These are phyloP conservation scores for Papilio polytes DNA, from an alignment of 1,140 invertebrate species.

Conservation along the genomic window DNA sequence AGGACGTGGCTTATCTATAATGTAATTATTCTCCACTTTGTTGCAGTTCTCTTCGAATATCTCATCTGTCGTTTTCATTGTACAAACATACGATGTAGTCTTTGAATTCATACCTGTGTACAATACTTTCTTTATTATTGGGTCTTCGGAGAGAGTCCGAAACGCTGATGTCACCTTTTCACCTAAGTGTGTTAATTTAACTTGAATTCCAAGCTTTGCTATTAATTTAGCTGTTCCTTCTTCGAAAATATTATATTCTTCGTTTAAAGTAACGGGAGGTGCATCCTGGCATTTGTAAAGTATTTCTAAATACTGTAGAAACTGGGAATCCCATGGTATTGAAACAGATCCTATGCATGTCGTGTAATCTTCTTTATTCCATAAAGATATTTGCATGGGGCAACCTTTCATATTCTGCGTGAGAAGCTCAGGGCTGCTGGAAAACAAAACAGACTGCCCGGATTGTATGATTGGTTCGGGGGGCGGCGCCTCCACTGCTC, in stretches of 20 bases:
- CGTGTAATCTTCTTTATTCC: constrained; percentile 75
- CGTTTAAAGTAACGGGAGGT: constrained; percentile 61
- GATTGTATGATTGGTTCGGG: constrained; percentile 74
- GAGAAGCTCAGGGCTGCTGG: constrained; percentile 71
- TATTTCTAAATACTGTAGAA: constrained; percentile 65
- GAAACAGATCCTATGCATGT: constrained; percentile 61
- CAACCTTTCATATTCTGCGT: constrained; percentile 73
- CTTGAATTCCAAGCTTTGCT: constrained; percentile 71
- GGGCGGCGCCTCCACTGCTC: constrained; percentile 59
- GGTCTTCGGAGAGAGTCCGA: constrained; percentile 74
- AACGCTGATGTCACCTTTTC: constrained; percentile 72
- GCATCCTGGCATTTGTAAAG: constrained; percentile 62
- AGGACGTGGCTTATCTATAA: constrained; percentile 66
- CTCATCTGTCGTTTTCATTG: constrained; percentile 73
- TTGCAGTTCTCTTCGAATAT: constrained; percentile 68
- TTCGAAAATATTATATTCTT: constrained; percentile 77
- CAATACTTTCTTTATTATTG: constrained; percentile 71
- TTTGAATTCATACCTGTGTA: constrained; percentile 78
- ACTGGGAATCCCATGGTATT: constrained; percentile 71
- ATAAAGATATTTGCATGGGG: constrained; percentile 69
- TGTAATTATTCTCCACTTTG: constrained; percentile 71
- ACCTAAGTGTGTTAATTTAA: constrained; percentile 70
- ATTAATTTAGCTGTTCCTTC: constrained; percentile 72
- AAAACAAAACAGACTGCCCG: constrained; percentile 76
- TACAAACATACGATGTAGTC: constrained; percentile 78